These are phyloP conservation scores for Pecten maximus DNA, from an alignment of 2,888 invertebrate genomes.

Conservation along the genomic window DNA sequence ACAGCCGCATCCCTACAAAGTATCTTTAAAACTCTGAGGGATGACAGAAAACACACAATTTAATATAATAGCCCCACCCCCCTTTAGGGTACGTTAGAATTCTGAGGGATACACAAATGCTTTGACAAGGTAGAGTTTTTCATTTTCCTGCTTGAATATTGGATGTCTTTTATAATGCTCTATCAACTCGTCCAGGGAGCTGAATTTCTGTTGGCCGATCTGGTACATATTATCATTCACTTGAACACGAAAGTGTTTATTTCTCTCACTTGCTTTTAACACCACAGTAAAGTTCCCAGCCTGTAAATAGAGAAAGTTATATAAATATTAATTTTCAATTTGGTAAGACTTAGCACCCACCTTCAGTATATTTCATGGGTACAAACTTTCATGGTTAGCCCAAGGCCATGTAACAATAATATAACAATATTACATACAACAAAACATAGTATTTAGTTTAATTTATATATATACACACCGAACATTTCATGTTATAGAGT, in stretches of 20 bases:
- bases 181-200: constrained; percentile 96
- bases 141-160: constrained; percentile 94
- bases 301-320: constrained; percentile 85
- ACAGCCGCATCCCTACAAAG: not conserved
- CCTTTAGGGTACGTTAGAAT: constrained; percentile 57
- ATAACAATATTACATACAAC: no score
- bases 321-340: constrained; percentile 18
- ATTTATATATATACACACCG: no score
- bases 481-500: no score
- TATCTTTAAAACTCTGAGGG: not conserved
- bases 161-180: constrained; percentile 99
- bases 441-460: no score
- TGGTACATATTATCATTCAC: constrained; percentile 91
- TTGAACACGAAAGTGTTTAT: constrained; percentile 99
- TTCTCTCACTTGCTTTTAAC: constrained; percentile 97
- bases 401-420: no score
- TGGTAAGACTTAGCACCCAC: not conserved
- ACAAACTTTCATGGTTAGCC: no score
- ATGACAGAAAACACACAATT: not conserved
- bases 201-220: constrained; percentile 99
- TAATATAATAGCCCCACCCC: not conserved
- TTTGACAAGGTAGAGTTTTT: constrained; percentile 97
- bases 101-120: constrained; percentile 86
- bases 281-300: constrained; percentile 99
- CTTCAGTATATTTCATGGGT: not conserved